Percentiles rank a stretch among this genome's conserved stretches.
phyloP scores from a whole-genome alignment of 2,888 invertebrate genomes.

The Scaeva pyrastri region DNA sequence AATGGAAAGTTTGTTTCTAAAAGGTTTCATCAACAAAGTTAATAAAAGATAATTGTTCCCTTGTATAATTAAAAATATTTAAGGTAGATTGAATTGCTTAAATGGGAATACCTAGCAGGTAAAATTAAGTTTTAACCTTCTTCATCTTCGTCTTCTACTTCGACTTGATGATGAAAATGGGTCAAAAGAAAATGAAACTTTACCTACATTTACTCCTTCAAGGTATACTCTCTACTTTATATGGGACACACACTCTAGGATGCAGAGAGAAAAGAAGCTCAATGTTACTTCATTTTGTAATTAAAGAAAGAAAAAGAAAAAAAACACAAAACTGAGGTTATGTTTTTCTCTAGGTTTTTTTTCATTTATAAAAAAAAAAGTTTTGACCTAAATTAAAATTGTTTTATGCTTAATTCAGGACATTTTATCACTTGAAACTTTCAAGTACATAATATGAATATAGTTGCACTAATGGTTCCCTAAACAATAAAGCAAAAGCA shows the following conservation, averaged over 20 bases:
- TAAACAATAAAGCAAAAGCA: not conserved
- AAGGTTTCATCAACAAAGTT: conserved; percentile 13
- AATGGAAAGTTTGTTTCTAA: conserved; percentile 24
- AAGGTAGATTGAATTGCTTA: conserved; percentile 22
- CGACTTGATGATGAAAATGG: no score
- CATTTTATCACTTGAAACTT: not conserved
- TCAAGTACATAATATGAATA: not conserved
- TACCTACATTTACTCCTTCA: no score
- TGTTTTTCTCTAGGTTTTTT: no score
- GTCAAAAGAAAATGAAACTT: no score
- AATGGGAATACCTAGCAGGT: no score
- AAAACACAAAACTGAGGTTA: not conserved
- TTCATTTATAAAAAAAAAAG: not conserved
- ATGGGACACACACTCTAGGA: no score
- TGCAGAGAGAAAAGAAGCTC: no score
- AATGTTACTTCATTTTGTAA: no score
- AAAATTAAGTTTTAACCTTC: no score
- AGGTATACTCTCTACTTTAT: no score
- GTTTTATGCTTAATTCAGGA: conserved; percentile 4
- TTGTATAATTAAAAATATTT: conserved; percentile 34
- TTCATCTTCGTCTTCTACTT: no score
- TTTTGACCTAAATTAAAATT: not conserved
- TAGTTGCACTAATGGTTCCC: not conserved
- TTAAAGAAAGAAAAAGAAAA: no score
- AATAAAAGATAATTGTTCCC: conserved; percentile 39